These are phyloP conservation scores for human DNA, from an alignment of 2,113 vertebrate genomes.

Conservation along the genomic window DNA sequence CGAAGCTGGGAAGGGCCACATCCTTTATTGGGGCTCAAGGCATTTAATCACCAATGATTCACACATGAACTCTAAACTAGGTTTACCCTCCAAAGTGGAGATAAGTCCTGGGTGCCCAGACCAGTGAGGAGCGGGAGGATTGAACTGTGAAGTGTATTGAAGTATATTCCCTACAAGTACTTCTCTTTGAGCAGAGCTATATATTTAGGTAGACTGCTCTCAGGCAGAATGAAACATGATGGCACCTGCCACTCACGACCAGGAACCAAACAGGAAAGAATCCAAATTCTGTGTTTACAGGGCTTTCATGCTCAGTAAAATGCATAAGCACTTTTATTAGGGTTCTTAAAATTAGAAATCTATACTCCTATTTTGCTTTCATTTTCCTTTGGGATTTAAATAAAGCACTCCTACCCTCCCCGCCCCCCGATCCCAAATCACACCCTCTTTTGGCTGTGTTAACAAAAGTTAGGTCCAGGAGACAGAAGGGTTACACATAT, in stretches of 20 bases:
- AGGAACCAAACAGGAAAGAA: neutral
- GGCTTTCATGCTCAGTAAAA: neutral
- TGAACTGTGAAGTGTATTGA: neutral
- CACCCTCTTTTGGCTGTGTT: neutral
- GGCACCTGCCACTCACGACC: neutral
- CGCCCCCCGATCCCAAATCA: neutral
- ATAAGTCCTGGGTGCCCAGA: neutral
- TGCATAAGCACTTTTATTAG: neutral
- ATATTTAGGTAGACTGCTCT: neutral
- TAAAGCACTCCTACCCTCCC: neutral
- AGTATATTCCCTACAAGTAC: neutral
- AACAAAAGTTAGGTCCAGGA: neutral
- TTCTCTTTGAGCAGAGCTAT: neutral
- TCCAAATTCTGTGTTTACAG: neutral
- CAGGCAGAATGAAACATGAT: neutral
- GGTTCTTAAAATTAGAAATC: neutral
- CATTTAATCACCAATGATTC: neutral
- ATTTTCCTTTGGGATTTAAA: neutral
- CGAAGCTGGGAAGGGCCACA: neutral
- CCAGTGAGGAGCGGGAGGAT: too few relatives aligned
- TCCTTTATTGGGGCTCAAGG: neutral
- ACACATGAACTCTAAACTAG: neutral
- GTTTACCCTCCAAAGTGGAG: neutral
- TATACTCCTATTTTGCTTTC: neutral
- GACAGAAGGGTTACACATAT: neutral